Evolutionary conservation across 2,797 vertebrate species (phyloP), one percentile per base, ranked within the genome.

Genomic region (Myoxocephalus aenaeus): DNA sequence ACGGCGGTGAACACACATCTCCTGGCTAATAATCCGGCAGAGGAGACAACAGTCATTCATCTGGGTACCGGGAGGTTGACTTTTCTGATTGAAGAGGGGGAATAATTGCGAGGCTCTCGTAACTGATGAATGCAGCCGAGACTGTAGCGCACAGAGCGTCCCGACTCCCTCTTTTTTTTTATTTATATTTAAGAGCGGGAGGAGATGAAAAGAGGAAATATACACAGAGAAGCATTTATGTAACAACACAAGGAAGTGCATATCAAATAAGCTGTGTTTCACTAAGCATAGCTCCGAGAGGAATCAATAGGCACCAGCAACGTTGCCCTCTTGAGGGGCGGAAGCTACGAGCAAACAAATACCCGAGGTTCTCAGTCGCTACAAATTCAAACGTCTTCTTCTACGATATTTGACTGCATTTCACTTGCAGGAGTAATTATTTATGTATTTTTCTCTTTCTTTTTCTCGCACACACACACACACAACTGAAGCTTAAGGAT

Each of bases 31-130:
- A 90, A 93, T 91, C 85, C 73, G 44, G 80, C 75, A 58, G 86
- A 86, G 80, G 86, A 92, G 91, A 91, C 90, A 87, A 89, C 90
- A 91, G 79, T 90, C 90, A 92, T 93, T 93, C 90, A 91, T 93
- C 90, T 90, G 78, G 70, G 81, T 75, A 61, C 89, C 77, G 84
- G 88, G 86, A 92, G 87, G 90, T 92, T 89, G 89, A 91, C 89
- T 92, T 90, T 89, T 87, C 81, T 89, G 88, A 92, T 86, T 88
- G 90, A 90, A 87, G 81, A 84, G 81, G 69, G 86, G 82, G 82
- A 91, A 91, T 92, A 91, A 93, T 93, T 92, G 89, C 72, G 10
- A 86, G 83, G 79, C 84, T 90, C 89, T 88, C 61, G 57, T 75
- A 66, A 70, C 87, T 82, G 87, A 92, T 88, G 89, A 92, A 91